Conservation (phyloP, 2,797 vertebrate species). For the Ctenopoma kingsleyae region DNA sequence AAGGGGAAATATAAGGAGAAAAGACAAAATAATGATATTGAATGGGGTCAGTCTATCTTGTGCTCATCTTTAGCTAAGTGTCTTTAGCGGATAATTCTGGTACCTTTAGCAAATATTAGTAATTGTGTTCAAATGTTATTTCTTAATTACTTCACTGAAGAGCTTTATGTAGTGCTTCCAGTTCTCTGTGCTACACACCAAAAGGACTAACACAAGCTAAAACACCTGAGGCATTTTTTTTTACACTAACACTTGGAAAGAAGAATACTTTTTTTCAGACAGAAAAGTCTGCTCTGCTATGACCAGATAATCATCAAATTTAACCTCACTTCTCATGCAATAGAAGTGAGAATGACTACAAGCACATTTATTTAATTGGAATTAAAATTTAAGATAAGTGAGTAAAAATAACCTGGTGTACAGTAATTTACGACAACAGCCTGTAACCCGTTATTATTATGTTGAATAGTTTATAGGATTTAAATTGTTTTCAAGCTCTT, state of each 20-base stretch:
- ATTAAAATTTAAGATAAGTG: not conserved
- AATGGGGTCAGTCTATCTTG: constrained; percentile 12
- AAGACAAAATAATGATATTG: constrained; percentile 29
- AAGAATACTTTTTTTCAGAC: constrained; percentile 10
- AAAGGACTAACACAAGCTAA: constrained; percentile 41
- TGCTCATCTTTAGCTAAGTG: constrained; percentile 15
- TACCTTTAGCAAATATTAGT: constrained; percentile 34
- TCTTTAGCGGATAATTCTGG: constrained; percentile 30
- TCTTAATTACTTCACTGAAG: constrained; percentile 30
- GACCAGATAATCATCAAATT: not conserved
- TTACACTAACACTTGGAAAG: constrained; percentile 20
- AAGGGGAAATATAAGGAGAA: constrained; percentile 14
- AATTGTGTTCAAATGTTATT: constrained; percentile 40
- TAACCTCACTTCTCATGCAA: not conserved
- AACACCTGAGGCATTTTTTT: constrained; percentile 52
- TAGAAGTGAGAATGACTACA: not conserved
- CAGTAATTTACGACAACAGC: not conserved
- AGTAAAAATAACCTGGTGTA: not conserved
- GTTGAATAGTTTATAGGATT: constrained; percentile 13
- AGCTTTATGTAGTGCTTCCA: constrained; percentile 21
- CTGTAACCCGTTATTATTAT: not conserved
- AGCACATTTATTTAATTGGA: not conserved
- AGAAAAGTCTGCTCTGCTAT: constrained; percentile 6
- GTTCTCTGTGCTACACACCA: constrained; percentile 22
- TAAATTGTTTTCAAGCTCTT: constrained; percentile 41